phyloP scores from a whole-genome alignment of 2,888 invertebrate genomes.

The Drosophila fungiperda region DNA sequence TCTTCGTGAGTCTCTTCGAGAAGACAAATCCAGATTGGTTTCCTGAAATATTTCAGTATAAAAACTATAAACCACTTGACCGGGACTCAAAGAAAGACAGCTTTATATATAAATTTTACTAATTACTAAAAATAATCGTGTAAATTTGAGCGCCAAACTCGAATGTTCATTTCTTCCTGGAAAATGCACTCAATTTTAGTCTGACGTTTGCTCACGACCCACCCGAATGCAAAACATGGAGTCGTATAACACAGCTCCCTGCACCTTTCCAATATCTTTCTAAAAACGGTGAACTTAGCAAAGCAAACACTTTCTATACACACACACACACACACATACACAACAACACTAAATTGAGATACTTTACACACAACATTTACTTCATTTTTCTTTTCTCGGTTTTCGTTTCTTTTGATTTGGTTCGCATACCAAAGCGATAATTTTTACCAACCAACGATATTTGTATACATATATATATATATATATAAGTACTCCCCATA shows the following conservation, averaged over 20 bases:
- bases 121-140: background rate
- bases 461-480: background rate
- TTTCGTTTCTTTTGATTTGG: constrained; percentile 57
- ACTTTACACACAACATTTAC: constrained; percentile 58
- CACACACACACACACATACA: too few species aligned
- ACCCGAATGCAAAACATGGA: constrained; percentile 52
- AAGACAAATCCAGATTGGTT: background rate
- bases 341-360: constrained; percentile 19
- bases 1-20: background rate
- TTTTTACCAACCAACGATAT: constrained; percentile 48
- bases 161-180: constrained; percentile 17
- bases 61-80: background rate
- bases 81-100: background rate
- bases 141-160: background rate
- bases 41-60: background rate
- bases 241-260: constrained; percentile 45
- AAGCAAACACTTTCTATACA: constrained; percentile 66
- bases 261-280: constrained; percentile 50
- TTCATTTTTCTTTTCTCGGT: constrained; percentile 47
- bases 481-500: constrained; percentile 50
- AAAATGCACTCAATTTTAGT: constrained; percentile 18
- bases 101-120: background rate
- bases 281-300: constrained; percentile 24
- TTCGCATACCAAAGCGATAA: constrained; percentile 68
- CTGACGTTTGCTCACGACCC: constrained; percentile 49